Base-by-base conservation (phyloP, 1,140 invertebrate species). In the Drosophila grimshawi region DNA sequence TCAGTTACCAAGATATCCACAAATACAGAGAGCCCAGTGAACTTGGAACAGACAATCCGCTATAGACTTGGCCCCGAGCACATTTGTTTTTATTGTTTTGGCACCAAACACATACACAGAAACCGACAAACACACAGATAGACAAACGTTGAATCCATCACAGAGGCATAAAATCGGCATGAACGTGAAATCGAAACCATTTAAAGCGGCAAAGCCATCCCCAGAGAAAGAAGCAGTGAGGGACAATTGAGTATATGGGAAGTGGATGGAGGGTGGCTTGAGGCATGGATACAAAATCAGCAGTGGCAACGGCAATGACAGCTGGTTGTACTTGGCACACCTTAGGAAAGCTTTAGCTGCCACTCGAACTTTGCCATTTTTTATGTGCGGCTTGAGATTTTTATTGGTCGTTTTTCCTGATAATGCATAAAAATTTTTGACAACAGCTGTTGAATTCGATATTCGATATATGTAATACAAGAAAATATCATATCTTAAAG, bases 1-100 rank as follows among this genome's bases (percentile, higher is more conserved):
- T 78, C 79, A 81, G 73, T 76, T 80, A 72, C 51, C 43, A 69
- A 85, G 81, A 80, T 80, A 77, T 39, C 52, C 35, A 67, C 27
- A 72, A 69, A 64, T 35, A 57, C 45, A 27, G 35, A 45, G 30
- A 52, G 37, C 66, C 8, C 48, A 35, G 56, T 60, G 53, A 60
- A 30, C 64, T 8, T 29, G 1, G 57, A 48, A 27, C 57, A 67
- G 55, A 39, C 35, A 51, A 4, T n/a, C 48, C 7, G 63, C 63
- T 35, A 29, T 11, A 35, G 46, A 59, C 64, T 73, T 68, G 72
- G 59, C 76, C 71, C 76, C 43, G 27, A 75, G 73, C 76, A 60
- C 78, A 73, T 66, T 76, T 79, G 64, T 57, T 73, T 86, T 86
- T 86, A 86, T 86, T 86, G 82, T 88, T 88, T 76, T 57, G 68